Conservation (phyloP, 2,797 vertebrate species). For the Podargus strigoides region DNA sequence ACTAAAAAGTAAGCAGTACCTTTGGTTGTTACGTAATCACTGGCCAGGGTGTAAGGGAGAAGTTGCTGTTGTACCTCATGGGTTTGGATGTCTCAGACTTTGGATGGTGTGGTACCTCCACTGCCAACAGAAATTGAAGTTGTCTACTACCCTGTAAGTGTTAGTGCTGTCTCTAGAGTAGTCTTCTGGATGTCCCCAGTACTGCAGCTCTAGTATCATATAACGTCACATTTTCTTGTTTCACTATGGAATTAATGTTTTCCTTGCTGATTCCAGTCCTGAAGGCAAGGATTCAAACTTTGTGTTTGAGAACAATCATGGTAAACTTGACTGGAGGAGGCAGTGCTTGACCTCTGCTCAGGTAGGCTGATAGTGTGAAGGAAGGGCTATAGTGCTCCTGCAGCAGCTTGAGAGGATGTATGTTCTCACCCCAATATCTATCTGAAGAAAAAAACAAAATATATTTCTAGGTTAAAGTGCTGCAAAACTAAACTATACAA, state of each 20-base stretch:
- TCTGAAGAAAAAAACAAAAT: neutral
- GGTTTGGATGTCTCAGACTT: neutral
- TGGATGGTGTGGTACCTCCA: neutral
- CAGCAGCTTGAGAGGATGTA: neutral
- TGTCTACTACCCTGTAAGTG: neutral
- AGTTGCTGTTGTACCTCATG: fast-evolving
- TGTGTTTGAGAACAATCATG: neutral
- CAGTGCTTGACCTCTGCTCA: neutral
- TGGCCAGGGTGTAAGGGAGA: neutral
- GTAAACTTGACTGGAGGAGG: neutral
- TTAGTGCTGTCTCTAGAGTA: neutral
- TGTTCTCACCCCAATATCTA: fast-evolving
- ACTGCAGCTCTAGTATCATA: neutral
- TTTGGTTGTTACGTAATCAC: neutral
- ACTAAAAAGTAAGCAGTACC: neutral
- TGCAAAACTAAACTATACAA: neutral
- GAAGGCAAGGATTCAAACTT: neutral
- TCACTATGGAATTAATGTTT: neutral
- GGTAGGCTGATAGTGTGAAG: neutral
- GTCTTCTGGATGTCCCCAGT: neutral
- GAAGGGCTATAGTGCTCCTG: neutral
- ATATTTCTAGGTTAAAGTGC: neutral
- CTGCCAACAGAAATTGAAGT: neutral
- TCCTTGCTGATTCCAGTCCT: neutral
- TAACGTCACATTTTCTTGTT: neutral